These are phyloP conservation scores for Baccha elongata DNA, from an alignment of 2,888 invertebrate genomes.

Conservation along the genomic window DNA sequence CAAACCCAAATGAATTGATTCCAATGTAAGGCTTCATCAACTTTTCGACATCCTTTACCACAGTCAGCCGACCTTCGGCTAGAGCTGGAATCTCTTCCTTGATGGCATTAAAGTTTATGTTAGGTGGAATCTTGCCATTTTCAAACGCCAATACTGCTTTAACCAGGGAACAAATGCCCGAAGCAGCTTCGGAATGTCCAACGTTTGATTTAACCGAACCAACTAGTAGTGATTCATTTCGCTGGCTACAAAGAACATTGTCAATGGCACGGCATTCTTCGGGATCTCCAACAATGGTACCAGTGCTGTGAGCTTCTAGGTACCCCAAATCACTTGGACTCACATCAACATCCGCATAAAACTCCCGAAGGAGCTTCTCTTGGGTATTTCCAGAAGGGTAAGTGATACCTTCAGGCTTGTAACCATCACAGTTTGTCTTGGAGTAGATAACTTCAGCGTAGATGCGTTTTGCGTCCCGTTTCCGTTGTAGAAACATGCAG, in stretches of 20 bases:
- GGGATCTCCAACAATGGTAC: constrained; percentile 93
- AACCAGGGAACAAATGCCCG: constrained; percentile 91
- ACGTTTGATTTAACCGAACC: constrained; percentile 97
- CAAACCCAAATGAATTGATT: constrained; percentile 96
- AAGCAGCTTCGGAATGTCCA: constrained; percentile 95
- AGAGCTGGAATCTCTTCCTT: constrained; percentile 85
- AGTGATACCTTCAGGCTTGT: constrained; percentile 88
- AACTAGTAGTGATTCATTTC: constrained; percentile 90
- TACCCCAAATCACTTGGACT: constrained; percentile 88
- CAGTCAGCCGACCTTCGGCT: constrained; percentile 85
- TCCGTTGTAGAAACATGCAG: constrained; percentile 88
- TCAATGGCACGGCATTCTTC: constrained; percentile 94
- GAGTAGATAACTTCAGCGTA: constrained; percentile 90
- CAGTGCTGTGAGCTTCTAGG: constrained; percentile 94
- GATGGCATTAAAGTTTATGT: constrained; percentile 89
- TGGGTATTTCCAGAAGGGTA: constrained; percentile 87
- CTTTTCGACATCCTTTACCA: constrained; percentile 88
- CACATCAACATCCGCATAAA: constrained; percentile 88
- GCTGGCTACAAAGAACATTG: constrained; percentile 88
- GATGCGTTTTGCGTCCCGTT: constrained; percentile 85
- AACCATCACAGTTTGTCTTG: constrained; percentile 92
- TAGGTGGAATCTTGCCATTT: constrained; percentile 91
- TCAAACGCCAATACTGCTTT: constrained; percentile 93
- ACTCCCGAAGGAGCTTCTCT: constrained; percentile 85
- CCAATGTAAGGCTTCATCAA: constrained; percentile 91